These are phyloP conservation scores for Lethenteron reissneri DNA, from an alignment of 2,113 vertebrate species.

Conservation along the genomic window DNA sequence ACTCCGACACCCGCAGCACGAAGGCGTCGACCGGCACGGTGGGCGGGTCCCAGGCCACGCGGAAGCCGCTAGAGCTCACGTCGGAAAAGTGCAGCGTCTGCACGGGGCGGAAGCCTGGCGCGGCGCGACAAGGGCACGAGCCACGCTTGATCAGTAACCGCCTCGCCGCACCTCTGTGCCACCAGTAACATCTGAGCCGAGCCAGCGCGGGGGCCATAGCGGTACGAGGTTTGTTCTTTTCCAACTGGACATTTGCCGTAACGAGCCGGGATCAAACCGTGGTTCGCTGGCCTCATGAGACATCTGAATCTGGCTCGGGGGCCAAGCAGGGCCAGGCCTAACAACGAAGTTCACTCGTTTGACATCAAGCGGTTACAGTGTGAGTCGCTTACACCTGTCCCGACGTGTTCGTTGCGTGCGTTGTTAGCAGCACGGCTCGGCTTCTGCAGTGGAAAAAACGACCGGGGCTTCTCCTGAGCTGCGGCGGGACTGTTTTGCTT, in stretches of 20 bases:
- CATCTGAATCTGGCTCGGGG: too few relatives aligned
- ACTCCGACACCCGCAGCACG: conserved; percentile 45
- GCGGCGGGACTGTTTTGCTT: too few relatives aligned
- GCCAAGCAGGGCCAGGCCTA: too few relatives aligned
- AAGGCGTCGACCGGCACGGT: conserved; percentile 66
- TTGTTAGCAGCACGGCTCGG: too few relatives aligned
- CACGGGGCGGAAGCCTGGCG: conserved; percentile 71
- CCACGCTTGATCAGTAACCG: neutral
- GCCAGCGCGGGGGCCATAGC: neutral
- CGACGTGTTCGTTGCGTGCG: too few relatives aligned
- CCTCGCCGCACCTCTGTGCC: neutral
- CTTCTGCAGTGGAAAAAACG: too few relatives aligned
- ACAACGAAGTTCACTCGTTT: too few relatives aligned
- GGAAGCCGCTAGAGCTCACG: conserved; percentile 54
- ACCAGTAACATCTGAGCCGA: neutral
- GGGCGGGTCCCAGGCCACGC: conserved; percentile 65
- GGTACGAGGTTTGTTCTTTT: too few relatives aligned
- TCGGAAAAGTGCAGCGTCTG: conserved; percentile 75
- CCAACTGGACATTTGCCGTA: neutral
- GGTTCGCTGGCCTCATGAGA: too few relatives aligned
- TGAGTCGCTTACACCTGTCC: too few relatives aligned
- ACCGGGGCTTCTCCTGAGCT: too few relatives aligned
- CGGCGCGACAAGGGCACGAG: conserved; percentile 11
- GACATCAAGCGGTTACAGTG: too few relatives aligned
- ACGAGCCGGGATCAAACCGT: neutral